Base-by-base conservation (phyloP, 30 jellyfish, hydroid and myxozoan species). In the Aurelia coerulea region DNA sequence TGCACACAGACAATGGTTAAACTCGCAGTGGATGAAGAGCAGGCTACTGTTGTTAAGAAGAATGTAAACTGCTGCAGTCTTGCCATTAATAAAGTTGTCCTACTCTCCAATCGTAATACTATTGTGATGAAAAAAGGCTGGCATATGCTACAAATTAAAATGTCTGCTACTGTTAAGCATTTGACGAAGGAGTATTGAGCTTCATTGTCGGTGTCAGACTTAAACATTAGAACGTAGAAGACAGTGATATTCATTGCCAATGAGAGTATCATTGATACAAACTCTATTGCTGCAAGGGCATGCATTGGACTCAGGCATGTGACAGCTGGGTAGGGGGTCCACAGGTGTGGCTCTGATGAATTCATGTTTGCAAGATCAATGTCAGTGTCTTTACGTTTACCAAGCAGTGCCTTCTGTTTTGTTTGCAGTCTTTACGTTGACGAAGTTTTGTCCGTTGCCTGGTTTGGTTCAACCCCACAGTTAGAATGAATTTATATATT, bases 241-340 rank as follows among this genome's bases (percentile, higher is more conserved):
- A 73, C 46, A 10, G 37, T 29, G n/a, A 68, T 6, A 46, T 73
- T 41, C 18, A 73, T 49, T 66, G 54, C 10, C 2, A 49, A 49
- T 11, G 83, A 39, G 18, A 42, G 68, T 29, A 73, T 29, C 62
- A 73, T 29, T 10, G 35, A 73, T 18, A n/a, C 12, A 1, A 49
- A 0, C 23, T 73, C 83, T 11, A 73, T 66, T 53, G 53, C 42
- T 16, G 37, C 68, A 19, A 73, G 83, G 41, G 29, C 46, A 8
- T 41, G 7, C 41, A n/a, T 14, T 10, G 35, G 42, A 13, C 42
- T 53, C 51, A 73, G 19, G 83, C 83, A 73, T 17, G 15, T 42
- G 14, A 73, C 37, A 17, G 68, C 83, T 17, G 83, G 83, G 16
- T 73, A 39, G 5, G 68, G 68, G 18, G 83, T 39, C 83, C 83